phyloP scores from a whole-genome alignment of 2,113 vertebrate species.

The Centrocercus urophasianus region DNA sequence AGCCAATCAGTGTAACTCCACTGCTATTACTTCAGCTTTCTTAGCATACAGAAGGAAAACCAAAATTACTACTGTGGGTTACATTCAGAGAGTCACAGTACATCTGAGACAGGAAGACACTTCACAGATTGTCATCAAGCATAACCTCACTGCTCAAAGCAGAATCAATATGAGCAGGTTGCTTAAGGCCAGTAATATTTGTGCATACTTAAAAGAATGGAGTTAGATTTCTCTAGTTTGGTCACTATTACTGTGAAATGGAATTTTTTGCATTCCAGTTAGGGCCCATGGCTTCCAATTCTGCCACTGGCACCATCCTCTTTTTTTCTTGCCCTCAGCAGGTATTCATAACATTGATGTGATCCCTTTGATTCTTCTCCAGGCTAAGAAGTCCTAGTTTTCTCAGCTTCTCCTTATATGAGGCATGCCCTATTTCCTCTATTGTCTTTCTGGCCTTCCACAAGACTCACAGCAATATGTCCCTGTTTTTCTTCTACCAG shows the following conservation, averaged over 20 bases:
- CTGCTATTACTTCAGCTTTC: background rate
- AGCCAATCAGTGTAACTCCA: background rate
- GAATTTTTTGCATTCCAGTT: background rate
- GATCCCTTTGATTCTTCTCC: background rate
- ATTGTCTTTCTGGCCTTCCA: background rate
- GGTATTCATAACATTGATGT: background rate
- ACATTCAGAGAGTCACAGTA: background rate
- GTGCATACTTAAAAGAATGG: background rate
- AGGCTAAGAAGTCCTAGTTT: background rate
- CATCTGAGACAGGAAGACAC: background rate
- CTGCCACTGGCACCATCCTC: background rate
- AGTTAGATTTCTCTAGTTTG: background rate
- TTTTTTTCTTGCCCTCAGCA: background rate
- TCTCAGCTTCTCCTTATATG: background rate
- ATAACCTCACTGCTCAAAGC: background rate
- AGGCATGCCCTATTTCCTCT: background rate
- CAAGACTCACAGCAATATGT: rapidly evolving
- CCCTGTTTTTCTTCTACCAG: background rate
- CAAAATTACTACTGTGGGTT: background rate
- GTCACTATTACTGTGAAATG: background rate
- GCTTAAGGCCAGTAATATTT: background rate
- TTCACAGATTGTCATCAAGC: background rate
- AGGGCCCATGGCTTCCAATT: background rate
- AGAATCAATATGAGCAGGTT: background rate
- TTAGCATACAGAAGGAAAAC: background rate